Evolutionary conservation across 1,140 invertebrate species (phyloP), one percentile per base, ranked within the genome.

Genomic region (Aleiodes sp.): DNA sequence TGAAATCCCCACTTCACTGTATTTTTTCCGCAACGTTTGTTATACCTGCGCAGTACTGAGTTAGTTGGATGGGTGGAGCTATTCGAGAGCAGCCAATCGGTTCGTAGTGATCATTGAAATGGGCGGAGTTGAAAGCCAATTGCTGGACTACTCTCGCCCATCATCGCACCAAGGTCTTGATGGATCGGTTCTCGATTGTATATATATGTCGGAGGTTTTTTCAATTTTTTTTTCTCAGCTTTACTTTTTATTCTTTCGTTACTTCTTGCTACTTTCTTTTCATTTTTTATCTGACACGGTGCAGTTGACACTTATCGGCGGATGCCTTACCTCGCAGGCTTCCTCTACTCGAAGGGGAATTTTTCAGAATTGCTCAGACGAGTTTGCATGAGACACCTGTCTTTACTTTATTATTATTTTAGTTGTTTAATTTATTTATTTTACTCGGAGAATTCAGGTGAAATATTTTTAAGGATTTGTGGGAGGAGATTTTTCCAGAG

Each of bases 291-390:
- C 84, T 85, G 75, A 75, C 80, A 77, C 78, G 78, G 67, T 84
- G 83, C 81, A 84, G 84, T 86, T 86, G 84, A 85, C 84, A 84
- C 81, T 84, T 85, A 84, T 84, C 81, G 81, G 71, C 59, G 56
- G 72, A 66, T 69, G 69, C 37, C 46, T 16, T 43, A n/a, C n/a
- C n/a, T n/a, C n/a, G 39, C 39, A 16, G 6, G 71, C 67, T 75
- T n/a, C n/a, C n/a, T n/a, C n/a, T n/a, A n/a, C n/a, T n/a, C n/a
- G n/a, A n/a, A n/a, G 75, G 70, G 70, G 73, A 75, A 70, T 71
- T 70, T 73, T 65, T 72, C 77, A 77, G 77, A 76, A 76, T 77
- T 78, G 76, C 75, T 75, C 70, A n/a, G n/a, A n/a, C n/a, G n/a
- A 68, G 74, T 76, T 21, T 12, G 24, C 31, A 24, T 41, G 61